Base-by-base conservation (phyloP, 1,140 invertebrate species). In the Drosophila mojavensis region DNA sequence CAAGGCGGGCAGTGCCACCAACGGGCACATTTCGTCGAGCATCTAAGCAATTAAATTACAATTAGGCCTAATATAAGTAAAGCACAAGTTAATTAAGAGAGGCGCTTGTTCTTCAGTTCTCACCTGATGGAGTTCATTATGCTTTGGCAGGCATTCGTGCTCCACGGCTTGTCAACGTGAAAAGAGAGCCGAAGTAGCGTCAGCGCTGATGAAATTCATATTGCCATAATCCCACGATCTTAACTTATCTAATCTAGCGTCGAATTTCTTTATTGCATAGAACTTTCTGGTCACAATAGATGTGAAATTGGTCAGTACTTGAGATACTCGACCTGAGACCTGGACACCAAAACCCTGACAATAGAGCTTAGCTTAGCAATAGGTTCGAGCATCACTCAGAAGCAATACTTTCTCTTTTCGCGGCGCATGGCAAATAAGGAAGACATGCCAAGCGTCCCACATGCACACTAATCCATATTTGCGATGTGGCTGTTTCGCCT, bases 1-100 rank as follows among this genome's bases (percentile, higher is more conserved):
- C 67, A 84, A 84, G 28, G 61, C 47, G 17, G 54, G 62, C 13
- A 66, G 39, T 15, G 59, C 50, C 6, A 69, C 53, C 17, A 89
- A 89, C 13, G 83, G 84, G 6, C 79, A 89, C 43, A 80, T 84
- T 33, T 30, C 77, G 26, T 68, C 72, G 10, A 77, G 78, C 54
- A 76, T 88, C 39, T 89, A 6, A 78, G 39, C n/a, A 47, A 45
- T 6, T 4, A 24, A 11, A 3, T 11, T 7, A 13, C 51, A 56
- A 53, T 61, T 71, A 71, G 17, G 30, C 41, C 13, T n/a, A 20
- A 24, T 30, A 45, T 17, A 33, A 30, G 6, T 30, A 30, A 60
- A 47, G 9, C 26, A 24, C n/a, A 39, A 59, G 24, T 60, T 60
- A 60, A 60, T 30, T 60, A 60, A 47, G 43, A 47, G 2, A 7